Percentiles rank a stretch among this genome's conserved stretches.
Conservation (phyloP, 1,140 invertebrate species). For the Tetranychus urticae region DNA sequence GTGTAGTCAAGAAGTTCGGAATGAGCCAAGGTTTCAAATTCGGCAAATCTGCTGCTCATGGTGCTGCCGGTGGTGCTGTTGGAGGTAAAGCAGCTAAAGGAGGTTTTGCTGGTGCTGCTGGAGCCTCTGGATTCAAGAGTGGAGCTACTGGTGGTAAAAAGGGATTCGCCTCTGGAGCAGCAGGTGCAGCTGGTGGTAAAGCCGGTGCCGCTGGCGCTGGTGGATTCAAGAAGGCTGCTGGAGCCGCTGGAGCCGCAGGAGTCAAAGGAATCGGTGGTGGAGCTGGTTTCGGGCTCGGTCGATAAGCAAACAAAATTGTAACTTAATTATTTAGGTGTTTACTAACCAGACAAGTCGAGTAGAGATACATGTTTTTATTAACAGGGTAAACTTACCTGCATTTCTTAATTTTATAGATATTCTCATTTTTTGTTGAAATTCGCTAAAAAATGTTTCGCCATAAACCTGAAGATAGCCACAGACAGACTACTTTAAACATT, state of each 20-base stretch:
- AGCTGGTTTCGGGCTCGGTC: neutral
- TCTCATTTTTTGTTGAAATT: no score
- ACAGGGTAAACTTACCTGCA: no score
- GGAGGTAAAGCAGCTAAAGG: neutral
- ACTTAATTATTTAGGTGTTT: no score
- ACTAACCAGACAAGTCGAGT: no score
- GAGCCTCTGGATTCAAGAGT: neutral
- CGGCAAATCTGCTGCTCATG: conserved; percentile 3
- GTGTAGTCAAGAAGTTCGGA: conserved; percentile 4
- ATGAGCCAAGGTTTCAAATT: conserved; percentile 6
- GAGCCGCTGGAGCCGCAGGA: neutral
- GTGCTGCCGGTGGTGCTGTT: conserved; percentile 4
- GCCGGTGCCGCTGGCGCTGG: neutral
- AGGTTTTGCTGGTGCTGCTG: neutral
- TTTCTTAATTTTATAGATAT: no score
- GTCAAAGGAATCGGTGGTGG: neutral
- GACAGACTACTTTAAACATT: no score
- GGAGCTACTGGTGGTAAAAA: neutral
- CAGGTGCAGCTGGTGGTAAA: neutral
- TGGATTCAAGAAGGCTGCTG: neutral
- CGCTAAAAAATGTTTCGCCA: no score
- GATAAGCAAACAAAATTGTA: neutral
- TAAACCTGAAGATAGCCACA: no score
- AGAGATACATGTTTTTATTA: no score
- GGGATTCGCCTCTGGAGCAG: neutral